Conservation (phyloP, 2,797 vertebrate genomes). For the Gastrophryne carolinensis region DNA sequence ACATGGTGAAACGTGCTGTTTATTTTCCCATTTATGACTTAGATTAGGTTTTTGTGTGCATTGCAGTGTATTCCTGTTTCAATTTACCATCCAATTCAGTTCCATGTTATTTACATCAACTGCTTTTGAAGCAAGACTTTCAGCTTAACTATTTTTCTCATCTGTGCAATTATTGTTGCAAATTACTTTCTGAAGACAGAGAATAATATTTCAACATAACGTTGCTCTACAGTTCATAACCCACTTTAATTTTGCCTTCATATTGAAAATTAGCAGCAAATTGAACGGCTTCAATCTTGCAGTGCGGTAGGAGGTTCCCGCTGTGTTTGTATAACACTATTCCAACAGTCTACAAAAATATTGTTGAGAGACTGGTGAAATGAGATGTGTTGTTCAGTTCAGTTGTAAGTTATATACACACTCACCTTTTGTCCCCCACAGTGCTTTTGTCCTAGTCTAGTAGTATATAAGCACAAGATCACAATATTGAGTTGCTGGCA, state of each 20-base stretch:
- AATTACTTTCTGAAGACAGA: constrained; percentile 42
- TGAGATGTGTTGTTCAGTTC: too few relatives aligned
- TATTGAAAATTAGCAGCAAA: constrained; percentile 14
- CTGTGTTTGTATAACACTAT: background rate
- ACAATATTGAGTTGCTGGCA: too few relatives aligned
- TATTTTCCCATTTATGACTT: constrained; percentile 36
- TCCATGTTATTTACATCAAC: constrained; percentile 42
- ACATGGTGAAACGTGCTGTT: constrained; percentile 23
- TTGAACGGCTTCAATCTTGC: constrained; percentile 8
- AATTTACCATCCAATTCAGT: constrained; percentile 44
- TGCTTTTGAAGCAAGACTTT: constrained; percentile 33
- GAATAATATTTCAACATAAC: background rate
- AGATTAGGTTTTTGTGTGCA: constrained; percentile 28
- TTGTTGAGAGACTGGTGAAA: too few relatives aligned
- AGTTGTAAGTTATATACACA: too few relatives aligned
- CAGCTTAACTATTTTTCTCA: constrained; percentile 48
- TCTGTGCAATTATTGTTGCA: constrained; percentile 47
- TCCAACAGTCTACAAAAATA: background rate
- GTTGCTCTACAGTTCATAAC: background rate
- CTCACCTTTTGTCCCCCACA: too few relatives aligned
- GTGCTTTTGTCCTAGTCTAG: too few relatives aligned
- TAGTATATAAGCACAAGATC: too few relatives aligned
- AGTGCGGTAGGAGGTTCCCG: background rate
- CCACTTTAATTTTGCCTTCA: constrained; percentile 30
- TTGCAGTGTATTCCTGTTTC: constrained; percentile 38